phyloP scores from a whole-genome alignment of 2,113 vertebrate species.

The Todiramphus chloris region DNA sequence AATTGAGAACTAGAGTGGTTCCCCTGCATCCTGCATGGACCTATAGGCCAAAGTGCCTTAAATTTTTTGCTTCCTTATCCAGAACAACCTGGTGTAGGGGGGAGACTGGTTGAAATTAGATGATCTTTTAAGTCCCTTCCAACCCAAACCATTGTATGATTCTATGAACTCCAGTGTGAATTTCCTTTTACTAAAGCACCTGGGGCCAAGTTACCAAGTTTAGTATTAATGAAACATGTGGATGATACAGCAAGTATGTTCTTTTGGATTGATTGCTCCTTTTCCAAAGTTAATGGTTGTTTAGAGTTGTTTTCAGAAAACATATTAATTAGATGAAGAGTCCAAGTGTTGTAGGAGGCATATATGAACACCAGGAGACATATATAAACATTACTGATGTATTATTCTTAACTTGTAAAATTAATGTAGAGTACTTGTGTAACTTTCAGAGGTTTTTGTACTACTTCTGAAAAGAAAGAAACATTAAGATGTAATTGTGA shows the following conservation, averaged over 20 bases:
- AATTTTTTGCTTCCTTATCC: background rate
- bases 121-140: background rate
- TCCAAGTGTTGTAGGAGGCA: background rate
- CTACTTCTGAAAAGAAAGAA: background rate
- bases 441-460: background rate
- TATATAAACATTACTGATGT: background rate
- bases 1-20: background rate
- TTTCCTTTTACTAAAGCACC: background rate
- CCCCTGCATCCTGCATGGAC: background rate
- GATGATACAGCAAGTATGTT: accelerated
- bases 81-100: too few relatives aligned
- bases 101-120: background rate
- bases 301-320: background rate
- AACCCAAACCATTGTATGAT: background rate
- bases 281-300: background rate
- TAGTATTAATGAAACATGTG: background rate
- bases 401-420: background rate
- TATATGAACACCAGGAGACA: background rate
- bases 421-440: background rate
- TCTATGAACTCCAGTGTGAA: background rate
- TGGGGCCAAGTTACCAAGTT: background rate
- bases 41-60: accelerated
- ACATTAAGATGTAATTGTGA: background rate
- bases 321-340: too few relatives aligned
- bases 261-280: background rate